phyloP scores from a whole-genome alignment of 2,888 invertebrate species.

The Drosophila austrosaltans region DNA sequence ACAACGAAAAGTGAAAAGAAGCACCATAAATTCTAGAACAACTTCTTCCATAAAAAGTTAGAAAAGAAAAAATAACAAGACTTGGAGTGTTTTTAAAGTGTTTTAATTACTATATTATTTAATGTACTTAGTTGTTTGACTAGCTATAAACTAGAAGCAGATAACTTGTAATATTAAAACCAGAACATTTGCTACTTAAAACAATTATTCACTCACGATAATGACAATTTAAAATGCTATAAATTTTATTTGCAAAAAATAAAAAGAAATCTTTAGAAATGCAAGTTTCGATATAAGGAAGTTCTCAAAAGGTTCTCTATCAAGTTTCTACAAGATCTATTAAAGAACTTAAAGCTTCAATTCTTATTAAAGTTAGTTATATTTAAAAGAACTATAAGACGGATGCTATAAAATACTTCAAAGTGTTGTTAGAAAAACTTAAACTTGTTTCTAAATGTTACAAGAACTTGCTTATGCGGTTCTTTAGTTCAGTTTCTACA shows the following conservation, averaged over 20 bases:
- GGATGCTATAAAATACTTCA: no score
- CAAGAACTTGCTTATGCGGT: no score
- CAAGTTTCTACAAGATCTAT: no score
- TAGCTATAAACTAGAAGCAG: not conserved
- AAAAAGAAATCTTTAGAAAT: not conserved
- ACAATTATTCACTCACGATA: not conserved
- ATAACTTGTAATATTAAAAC: no score
- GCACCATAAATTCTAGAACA: not conserved
- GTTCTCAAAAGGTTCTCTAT: no score
- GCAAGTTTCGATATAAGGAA: not conserved
- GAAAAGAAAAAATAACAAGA: not conserved
- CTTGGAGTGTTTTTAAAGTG: not conserved
- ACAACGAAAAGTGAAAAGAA: not conserved
- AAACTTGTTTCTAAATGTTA: no score
- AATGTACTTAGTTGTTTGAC: not conserved
- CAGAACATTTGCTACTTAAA: constrained; percentile 1
- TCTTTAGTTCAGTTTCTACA: no score
- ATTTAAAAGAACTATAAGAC: no score
- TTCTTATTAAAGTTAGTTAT: no score
- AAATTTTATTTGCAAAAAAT: not conserved
- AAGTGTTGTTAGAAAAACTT: no score
- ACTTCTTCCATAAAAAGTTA: not conserved
- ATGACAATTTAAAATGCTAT: constrained; percentile 3
- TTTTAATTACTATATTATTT: constrained; percentile 3
- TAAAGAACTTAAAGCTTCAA: no score